Evolutionary conservation across 2,113 vertebrate genomes (phyloP).

Genomic region (Oryzias javanicus): DNA sequence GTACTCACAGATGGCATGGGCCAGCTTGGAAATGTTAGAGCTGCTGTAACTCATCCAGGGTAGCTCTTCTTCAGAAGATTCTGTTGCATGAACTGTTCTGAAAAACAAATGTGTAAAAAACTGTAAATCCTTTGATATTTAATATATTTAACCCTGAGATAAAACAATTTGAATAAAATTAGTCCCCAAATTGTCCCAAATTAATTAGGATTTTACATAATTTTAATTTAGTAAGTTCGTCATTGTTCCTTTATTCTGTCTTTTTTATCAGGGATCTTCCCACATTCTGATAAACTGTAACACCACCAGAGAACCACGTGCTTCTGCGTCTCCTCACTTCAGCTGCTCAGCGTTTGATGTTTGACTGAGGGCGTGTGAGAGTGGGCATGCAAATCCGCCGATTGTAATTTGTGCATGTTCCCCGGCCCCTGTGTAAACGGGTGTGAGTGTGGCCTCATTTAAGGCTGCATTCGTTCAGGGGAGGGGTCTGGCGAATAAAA

Average conservation of each 20-base stretch:
- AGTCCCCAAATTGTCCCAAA: no score
- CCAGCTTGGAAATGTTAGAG: conserved; percentile 71
- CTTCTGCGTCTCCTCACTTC: conserved; percentile 22
- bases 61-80: conserved; percentile 26
- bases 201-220: no score
- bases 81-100: conserved; percentile 10
- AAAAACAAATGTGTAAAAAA: no score
- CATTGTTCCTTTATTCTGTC: neutral
- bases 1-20: conserved; percentile 62
- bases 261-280: neutral
- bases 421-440: conserved; percentile 52
- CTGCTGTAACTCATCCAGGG: conserved; percentile 47
- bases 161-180: no score
- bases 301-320: neutral
- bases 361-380: conserved; percentile 50
- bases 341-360: conserved; percentile 23
- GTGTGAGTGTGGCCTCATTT: conserved; percentile 75
- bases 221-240: no score
- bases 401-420: conserved; percentile 56
- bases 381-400: conserved; percentile 50
- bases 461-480: conserved; percentile 68
- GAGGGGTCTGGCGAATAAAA: conserved; percentile 65
- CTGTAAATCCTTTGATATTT: no score
- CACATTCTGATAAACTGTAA: neutral
- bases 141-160: no score